Evolutionary conservation across 2,797 vertebrate genomes (phyloP).

Genomic region (Lacerta bilineata): DNA sequence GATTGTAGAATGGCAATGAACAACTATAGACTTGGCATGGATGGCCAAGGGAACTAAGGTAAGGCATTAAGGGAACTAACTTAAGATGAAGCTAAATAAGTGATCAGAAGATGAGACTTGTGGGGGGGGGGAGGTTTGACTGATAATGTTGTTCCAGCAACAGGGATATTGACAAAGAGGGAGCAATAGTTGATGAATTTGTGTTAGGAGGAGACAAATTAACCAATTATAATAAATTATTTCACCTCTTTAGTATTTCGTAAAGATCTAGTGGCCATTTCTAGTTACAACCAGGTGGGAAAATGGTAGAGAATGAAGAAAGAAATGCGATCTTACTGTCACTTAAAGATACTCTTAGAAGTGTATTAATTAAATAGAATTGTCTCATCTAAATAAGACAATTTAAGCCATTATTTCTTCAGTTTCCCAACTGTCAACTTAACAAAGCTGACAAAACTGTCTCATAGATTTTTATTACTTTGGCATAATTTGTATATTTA

Average conservation of each 20-base stretch:
- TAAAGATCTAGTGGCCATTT: not conserved
- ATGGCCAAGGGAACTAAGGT: not conserved
- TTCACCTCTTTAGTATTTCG: not conserved
- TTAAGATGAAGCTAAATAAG: not conserved
- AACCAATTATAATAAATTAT: not conserved
- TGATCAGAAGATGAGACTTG: not conserved
- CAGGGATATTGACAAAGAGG: not conserved
- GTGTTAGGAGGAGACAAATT: not conserved
- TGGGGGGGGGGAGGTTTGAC: no score
- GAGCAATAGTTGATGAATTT: not conserved
- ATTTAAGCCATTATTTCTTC: not conserved
- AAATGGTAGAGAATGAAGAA: not conserved
- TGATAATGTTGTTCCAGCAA: not conserved
- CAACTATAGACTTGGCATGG: not conserved
- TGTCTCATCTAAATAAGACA: not conserved
- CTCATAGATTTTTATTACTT: no score
- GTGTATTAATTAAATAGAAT: not conserved
- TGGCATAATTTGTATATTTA: not conserved
- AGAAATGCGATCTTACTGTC: not conserved
- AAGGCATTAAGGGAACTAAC: not conserved
- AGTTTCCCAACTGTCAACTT: not conserved
- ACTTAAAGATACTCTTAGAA: not conserved
- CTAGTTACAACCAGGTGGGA: not conserved
- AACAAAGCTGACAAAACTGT: not conserved
- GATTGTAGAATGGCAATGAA: not conserved